These are phyloP conservation scores for Lithobates sylvaticus DNA, from an alignment of 2,797 vertebrate genomes.

Conservation along the genomic window DNA sequence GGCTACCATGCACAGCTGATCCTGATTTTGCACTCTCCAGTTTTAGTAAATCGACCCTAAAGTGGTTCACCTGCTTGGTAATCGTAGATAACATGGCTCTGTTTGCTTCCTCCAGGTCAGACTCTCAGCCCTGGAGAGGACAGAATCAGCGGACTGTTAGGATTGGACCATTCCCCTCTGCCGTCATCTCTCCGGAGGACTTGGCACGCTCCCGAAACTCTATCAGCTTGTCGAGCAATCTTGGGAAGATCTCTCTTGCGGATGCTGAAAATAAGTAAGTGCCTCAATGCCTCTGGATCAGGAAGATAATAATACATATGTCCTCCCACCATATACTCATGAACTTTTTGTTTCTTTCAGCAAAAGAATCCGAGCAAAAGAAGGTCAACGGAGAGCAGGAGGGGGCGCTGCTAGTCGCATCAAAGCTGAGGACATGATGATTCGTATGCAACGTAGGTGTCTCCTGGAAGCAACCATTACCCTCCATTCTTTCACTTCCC, in stretches of 20 bases:
- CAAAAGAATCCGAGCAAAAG: background rate
- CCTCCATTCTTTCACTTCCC: no score
- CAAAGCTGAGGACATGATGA: background rate
- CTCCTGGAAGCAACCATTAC: no score
- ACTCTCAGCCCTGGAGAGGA: slow-evolving; percentile 84
- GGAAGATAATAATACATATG: background rate
- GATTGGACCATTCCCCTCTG: slow-evolving; percentile 81
- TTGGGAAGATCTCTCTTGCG: slow-evolving; percentile 74
- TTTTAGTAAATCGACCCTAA: no score
- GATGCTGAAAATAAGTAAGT: slow-evolving; percentile 39
- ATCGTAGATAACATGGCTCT: background rate
- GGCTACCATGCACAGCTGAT: no score
- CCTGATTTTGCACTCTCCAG: no score
- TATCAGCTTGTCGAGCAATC: slow-evolving; percentile 74
- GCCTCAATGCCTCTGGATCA: slow-evolving; percentile 63
- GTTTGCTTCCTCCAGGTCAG: slow-evolving; percentile 73
- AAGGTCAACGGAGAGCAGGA: background rate
- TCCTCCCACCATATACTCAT: slow-evolving; percentile 65
- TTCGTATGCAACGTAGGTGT: slow-evolving; percentile 38
- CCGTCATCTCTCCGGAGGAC: slow-evolving; percentile 62
- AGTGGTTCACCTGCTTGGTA: no score
- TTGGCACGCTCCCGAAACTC: background rate
- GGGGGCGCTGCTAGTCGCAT: background rate
- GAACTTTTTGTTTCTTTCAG: slow-evolving; percentile 62
- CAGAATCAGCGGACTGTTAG: slow-evolving; percentile 85